These are phyloP conservation scores for Mesocricetus auratus DNA, from an alignment of 2,113 vertebrate genomes.

Conservation along the genomic window DNA sequence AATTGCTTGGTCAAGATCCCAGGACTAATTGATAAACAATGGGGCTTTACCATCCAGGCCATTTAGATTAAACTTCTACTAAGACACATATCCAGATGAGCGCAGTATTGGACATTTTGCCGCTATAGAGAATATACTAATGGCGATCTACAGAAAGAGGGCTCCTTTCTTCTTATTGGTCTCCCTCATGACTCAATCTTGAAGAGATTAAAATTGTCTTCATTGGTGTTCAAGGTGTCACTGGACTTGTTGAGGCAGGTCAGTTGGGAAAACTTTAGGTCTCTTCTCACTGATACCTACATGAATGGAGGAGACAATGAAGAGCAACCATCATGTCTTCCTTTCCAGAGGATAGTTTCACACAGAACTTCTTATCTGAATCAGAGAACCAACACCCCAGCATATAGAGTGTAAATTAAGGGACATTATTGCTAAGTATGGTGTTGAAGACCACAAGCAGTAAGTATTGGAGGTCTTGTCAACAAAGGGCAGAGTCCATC, in stretches of 20 bases:
- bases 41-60: not conserved
- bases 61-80: not conserved
- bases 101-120: not conserved
- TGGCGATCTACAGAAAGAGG: not conserved
- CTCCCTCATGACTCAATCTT: not conserved
- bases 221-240: not conserved
- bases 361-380: not conserved
- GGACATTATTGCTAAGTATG: not conserved
- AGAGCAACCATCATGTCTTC: not conserved
- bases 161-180: not conserved
- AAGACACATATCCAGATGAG: not conserved
- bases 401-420: not conserved
- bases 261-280: not conserved
- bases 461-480: not conserved
- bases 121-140: not conserved
- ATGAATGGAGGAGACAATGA: not conserved
- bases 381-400: not conserved
- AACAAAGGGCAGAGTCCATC: not conserved
- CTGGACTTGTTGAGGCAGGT: not conserved
- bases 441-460: not conserved
- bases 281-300: not conserved
- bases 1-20: not conserved
- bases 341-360: not conserved
- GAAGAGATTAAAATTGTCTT: not conserved
- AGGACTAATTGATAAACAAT: not conserved